Base-by-base conservation (phyloP, 2,797 vertebrate species). In the Peromyscus melanophrys region DNA sequence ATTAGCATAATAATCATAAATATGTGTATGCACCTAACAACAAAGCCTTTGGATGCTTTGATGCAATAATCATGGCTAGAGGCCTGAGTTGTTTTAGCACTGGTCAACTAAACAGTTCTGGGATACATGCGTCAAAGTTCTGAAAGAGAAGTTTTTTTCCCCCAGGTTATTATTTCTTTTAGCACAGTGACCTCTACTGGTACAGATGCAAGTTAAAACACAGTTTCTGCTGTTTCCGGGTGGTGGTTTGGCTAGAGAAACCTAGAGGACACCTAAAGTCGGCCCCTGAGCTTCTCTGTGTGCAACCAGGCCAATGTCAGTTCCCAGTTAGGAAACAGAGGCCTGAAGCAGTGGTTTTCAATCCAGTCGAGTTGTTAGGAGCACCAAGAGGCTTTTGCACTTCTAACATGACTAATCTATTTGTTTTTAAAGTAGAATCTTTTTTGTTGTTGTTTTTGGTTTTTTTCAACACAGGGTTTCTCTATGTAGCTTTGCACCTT, bases 181-280 rank as follows among this genome's bases (percentile, higher is more conserved):
- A 94, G 16, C 86, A 97, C 89, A 97, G 96, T 91, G 94, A 90
- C 96, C 96, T 95, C 97, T 97, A 75, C 91, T 95, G 96, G 93
- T 73, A 91, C 43, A 69, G 65, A 81, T 25, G 84, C 29, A 43
- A 80, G 87, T n/a, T 82, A 88, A 96, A 94, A 49, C 71, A 27
- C 55, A 71, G 29, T 81, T 87, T 92, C 63, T 77, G 40, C 23
- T 61, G 49, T 88, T 61, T 67, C 63, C 37, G 46, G 61, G 75
- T 67, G 27, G 73, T 92, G 78, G 12, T 59, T 81, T 71, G 21
- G 16, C 55, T 63, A 75, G 43, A 59, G 27, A 89, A 89, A 55
- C 31, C 19, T 75, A 40, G 57, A 43, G 23, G 43, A 57, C n/a
- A 65, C 61, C 40, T 21, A 81, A 57, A 65, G 87, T 67, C 31